Percentiles rank a stretch among this genome's conserved stretches.
Conservation (phyloP, 2,797 vertebrate species). For the Botia almorhae region DNA sequence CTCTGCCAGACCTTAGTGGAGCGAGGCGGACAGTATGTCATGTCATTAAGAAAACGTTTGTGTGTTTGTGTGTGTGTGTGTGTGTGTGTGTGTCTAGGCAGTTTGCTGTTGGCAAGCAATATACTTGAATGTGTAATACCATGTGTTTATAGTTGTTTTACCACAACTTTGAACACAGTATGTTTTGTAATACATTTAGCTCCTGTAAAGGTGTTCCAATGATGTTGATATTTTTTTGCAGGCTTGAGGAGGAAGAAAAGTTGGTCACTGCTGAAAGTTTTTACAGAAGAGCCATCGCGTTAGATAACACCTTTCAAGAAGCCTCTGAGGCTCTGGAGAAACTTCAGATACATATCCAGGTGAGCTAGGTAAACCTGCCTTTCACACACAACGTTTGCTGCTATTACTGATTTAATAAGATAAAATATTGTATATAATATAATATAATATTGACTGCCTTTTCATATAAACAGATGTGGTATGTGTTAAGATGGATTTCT, state of each 20-base stretch:
- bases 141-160: no score
- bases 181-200: no score
- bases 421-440: no score
- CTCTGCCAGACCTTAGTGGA: slow-evolving; percentile 97
- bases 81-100: neutral
- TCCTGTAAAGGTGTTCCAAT: neutral
- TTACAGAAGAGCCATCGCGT: slow-evolving; percentile 89
- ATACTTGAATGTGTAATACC: no score
- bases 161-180: no score
- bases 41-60: neutral
- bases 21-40: slow-evolving; percentile 92
- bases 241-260: slow-evolving; percentile 94
- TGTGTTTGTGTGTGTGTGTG: neutral
- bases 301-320: slow-evolving; percentile 89
- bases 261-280: slow-evolving; percentile 91
- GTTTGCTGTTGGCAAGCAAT: neutral
- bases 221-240: slow-evolving; percentile 56
- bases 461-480: neutral
- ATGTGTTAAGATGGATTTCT: neutral
- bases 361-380: slow-evolving; percentile 79
- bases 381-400: neutral
- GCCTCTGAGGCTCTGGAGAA: slow-evolving; percentile 90
- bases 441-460: neutral
- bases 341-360: slow-evolving; percentile 92
- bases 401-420: neutral